Base-by-base conservation (phyloP, 2,888 invertebrate species). In the Biston stratarius region DNA sequence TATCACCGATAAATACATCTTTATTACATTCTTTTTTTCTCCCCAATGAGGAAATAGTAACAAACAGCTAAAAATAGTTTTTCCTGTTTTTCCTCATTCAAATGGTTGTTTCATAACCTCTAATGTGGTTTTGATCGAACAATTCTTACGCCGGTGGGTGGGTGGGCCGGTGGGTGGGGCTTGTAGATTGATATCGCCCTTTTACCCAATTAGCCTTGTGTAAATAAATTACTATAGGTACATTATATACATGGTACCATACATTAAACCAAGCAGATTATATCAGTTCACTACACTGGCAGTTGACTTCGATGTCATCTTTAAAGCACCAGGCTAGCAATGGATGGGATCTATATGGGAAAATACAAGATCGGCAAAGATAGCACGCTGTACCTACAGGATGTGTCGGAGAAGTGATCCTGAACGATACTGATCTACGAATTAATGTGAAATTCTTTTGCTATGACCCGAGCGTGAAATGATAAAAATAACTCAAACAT, bases 111-210 rank as follows among this genome's bases (percentile, higher is more conserved):
- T 61, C 66, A 67, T 61, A 42, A 57, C 66, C 62, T 52, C 60
- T 68, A 69, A 67, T 66, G 68, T 71, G 61, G 64, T 64, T 70
- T 70, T 70, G 69, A 72, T 72, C 61, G 69, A 70, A 72, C 72
- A 64, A 70, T 70, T 64, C 70, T 69, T 69, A 97, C 93, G 96
- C 96, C 69, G 97, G n/a, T n/a, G n/a, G n/a, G n/a, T n/a, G n/a
- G n/a, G n/a, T 69, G 97, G 93, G 96, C 96, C 69, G 97, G 97
- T 48, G 97, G 97, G 84, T 97, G 97, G 44, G 97, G 97, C 97
- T 92, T 97, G 96, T 95, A 98, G 95, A 95, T 98, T 98, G 92
- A 98, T 97, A 95, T 98, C 97, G 44, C 45, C 40, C 33, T 52
- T 55, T 64, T 52, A 52, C 57, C 51, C 24, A 45, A 57, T 57